Evolutionary conservation across 2,888 invertebrate species (phyloP), one percentile per base, ranked within the genome.

Genomic region (Fragum sueziense): DNA sequence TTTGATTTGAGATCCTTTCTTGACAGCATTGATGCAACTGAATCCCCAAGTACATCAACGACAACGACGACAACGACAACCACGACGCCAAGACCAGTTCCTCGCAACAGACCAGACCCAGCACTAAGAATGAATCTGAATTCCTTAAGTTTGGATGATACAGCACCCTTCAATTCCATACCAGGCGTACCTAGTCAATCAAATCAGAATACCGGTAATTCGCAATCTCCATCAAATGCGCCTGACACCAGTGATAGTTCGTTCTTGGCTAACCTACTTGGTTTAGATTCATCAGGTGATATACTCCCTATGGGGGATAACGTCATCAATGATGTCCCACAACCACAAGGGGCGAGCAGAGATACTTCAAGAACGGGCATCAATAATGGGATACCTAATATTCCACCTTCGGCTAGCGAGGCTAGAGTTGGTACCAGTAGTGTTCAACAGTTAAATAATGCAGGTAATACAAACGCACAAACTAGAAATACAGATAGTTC

Each of bases 241-340:
- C 65, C 37, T 41, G 65, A 65, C 2, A 65, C 41, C 0, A 25
- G 65, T 2, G 65, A 41, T n/a, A 65, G 65, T 41, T 65, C 65
- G 34, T 65, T 65, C 27, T 17, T 65, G 20, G 11, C 65, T 14
- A 27, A 65, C 14, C 25, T 65, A 2, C 41, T 65, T 41, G 65
- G 65, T n/a, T 41, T 61, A 61, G 61, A 61, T 2, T 11, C 41
- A 11, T 2, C 65, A 22, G 34, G 27, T 41, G 27, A 25, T 41
- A 65, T 65, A 22, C 65, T 65, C 9, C 37, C 37, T 2, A 65
- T 65, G 65, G 65, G 65, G 7, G 27, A 22, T 27, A 65, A 41
- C 14, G 27, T 41, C 2, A 65, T 65, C n/a, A 65, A 25, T 41
- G 65, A 65, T 17, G 34, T 65, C 25, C 65, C 61, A 47, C 4